Percentiles rank a stretch among this genome's conserved stretches.
Evolutionary conservation across 2,797 vertebrate genomes (phyloP).

Genomic region (Coreius guichenoti): DNA sequence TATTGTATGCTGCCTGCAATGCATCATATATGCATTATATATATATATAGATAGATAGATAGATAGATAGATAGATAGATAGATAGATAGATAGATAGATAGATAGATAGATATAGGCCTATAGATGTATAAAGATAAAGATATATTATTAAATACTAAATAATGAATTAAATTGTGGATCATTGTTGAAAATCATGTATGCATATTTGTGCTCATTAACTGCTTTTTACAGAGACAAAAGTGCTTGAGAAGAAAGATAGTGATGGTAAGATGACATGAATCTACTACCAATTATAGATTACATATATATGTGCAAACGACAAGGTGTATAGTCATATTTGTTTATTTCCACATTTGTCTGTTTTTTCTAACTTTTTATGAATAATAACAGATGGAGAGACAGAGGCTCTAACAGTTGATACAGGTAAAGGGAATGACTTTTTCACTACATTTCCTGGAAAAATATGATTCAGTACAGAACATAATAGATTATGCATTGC

Average conservation of each 20-base stretch:
- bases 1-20: too few relatives aligned
- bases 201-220: neutral
- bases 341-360: neutral
- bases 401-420: neutral
- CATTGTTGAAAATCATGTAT: neutral
- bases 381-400: constrained; percentile 13
- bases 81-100: too few relatives aligned
- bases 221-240: constrained; percentile 9
- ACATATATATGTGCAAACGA: neutral
- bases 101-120: neutral
- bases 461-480: neutral
- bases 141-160: neutral
- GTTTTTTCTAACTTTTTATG: neutral
- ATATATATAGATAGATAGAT: too few relatives aligned
- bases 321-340: neutral
- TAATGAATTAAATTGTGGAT: neutral
- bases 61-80: too few relatives aligned
- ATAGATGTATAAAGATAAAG: neutral
- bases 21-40: too few relatives aligned
- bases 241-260: neutral
- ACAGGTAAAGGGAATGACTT: neutral
- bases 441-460: neutral
- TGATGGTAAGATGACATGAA: constrained; percentile 38
- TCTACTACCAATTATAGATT: neutral
- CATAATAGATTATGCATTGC: neutral